Base-by-base conservation (phyloP, 2,797 vertebrate genomes). In the Buceros bicornis region DNA sequence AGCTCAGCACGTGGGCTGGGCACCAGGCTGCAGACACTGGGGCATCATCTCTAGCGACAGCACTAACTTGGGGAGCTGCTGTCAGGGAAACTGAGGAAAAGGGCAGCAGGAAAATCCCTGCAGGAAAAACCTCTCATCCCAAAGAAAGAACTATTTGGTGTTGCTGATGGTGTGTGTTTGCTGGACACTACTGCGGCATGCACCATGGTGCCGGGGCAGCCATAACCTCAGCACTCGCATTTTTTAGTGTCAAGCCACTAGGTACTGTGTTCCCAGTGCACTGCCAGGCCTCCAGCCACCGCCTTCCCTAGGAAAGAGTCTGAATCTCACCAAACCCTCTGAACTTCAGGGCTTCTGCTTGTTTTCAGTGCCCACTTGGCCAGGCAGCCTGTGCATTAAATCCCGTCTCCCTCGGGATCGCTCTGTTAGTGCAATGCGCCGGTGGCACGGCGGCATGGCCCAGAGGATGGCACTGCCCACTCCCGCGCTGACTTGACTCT, bases 141-240 rank as follows among this genome's bases (percentile, higher is more conserved):
- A 77, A 21, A 16, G 92, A 16, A 65, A 61, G 80, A 8, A 14
- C 2, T 4, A 42, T 77, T 25, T 42, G 35, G 26, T 4, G 9
- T 6, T 57, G 72, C 87, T 53, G 77, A 3, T 50, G 31, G 48
- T 20, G 7, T 11, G 43, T 1, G 10, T 66, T 45, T 29, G 31
- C 65, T 28, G 57, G 25, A 47, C 22, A 10, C 7, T 10, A 5
- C 0, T 40, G 37, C 12, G 37, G 37, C 12, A 12, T 1, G 56
- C 16, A 16, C 43, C 2, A 2, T 1, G 20, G 4, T 1, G 33
- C 57, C 11, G 58, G 5, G 1, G 16, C 62, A 61, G 74, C n/a
- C 35, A 12, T 1, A 10, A 31, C 31, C 85, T 48, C 5, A 10
- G 18, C 66, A 5, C 51, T 40, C 37, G 37, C 37, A 10, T 40